Evolutionary conservation across 2,888 invertebrate species (phyloP).

Genomic region (Criorhina ranunculi): DNA sequence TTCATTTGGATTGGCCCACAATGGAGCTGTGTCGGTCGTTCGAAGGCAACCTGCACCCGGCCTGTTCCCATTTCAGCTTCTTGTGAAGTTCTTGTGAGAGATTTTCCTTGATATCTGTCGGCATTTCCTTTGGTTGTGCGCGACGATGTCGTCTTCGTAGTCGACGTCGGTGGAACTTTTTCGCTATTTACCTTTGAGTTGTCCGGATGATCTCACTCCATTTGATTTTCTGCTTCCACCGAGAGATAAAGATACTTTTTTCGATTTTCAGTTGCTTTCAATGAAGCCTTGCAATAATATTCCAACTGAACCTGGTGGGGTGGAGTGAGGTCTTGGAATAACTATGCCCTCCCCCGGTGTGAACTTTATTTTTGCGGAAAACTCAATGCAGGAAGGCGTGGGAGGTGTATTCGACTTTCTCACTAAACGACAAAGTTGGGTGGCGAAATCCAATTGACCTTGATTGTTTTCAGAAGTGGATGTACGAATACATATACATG

Average conservation of each 20-base stretch:
- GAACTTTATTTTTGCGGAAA: conserved; percentile 11
- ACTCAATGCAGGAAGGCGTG: conserved; percentile 3
- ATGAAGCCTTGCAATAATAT: conserved; percentile 64
- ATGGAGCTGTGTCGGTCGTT: background rate
- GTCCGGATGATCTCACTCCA: conserved; percentile 66
- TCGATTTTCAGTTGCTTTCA: conserved; percentile 40
- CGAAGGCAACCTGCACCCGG: conserved; percentile 12
- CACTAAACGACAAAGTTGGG: background rate
- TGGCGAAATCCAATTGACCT: conserved; percentile 60
- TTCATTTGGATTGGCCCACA: conserved; percentile 51
- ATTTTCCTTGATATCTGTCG: conserved; percentile 7
- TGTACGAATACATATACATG: background rate
- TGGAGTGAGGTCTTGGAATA: background rate
- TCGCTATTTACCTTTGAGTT: conserved; percentile 57
- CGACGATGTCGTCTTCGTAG: background rate
- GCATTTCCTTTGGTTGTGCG: conserved; percentile 7
- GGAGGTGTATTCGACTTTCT: conserved; percentile 16
- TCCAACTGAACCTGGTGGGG: conserved; percentile 18
- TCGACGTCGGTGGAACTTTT: conserved; percentile 27
- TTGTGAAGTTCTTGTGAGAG: conserved; percentile 12
- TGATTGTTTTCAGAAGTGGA: conserved; percentile 58
- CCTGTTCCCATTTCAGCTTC: conserved; percentile 19
- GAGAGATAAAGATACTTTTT: conserved; percentile 29
- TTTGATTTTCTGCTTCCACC: conserved; percentile 44
- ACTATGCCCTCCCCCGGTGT: background rate